phyloP scores from a whole-genome alignment of 2,113 vertebrate genomes.

The Lophotis ruficrista region DNA sequence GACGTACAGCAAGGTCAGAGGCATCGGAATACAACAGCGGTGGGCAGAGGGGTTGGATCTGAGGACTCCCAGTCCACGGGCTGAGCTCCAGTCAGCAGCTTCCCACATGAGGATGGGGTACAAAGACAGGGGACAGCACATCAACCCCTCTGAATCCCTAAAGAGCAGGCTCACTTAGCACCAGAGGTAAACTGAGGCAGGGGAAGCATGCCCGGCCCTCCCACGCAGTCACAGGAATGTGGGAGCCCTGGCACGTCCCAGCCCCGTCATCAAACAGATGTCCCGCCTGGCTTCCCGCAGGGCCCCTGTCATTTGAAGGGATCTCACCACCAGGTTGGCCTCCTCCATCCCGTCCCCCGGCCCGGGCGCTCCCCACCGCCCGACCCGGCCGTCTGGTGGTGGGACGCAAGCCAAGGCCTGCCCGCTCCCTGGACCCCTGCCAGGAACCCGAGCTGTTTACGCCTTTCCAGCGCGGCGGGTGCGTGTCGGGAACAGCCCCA shows the following conservation, averaged over 20 bases:
- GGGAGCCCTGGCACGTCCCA: too few species aligned
- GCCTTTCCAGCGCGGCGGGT: background rate
- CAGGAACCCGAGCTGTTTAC: constrained; percentile 61
- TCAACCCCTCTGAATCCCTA: background rate
- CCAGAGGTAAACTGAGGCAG: background rate
- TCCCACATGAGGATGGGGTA: rapidly evolving
- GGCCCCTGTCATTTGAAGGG: background rate
- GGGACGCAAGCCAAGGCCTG: constrained; percentile 64
- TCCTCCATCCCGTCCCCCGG: background rate
- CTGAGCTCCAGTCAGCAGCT: background rate
- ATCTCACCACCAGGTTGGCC: background rate
- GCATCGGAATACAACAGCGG: background rate
- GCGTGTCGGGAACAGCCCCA: constrained; percentile 20
- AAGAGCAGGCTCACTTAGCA: background rate
- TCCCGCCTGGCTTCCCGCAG: rapidly evolving
- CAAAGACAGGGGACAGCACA: background rate
- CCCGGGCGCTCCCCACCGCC: background rate
- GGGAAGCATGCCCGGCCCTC: background rate
- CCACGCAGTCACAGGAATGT: too few species aligned
- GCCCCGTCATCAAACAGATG: background rate
- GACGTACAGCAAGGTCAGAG: background rate
- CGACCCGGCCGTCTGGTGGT: rapidly evolving
- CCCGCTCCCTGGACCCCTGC: constrained; percentile 45
- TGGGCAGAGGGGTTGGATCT: background rate
- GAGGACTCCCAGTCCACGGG: background rate